A percentile compares a stretch with the other conserved stretches of the same genome.
Evolutionary conservation across 2,113 vertebrate species (phyloP).

Genomic region (Montifringilla adamsi): DNA sequence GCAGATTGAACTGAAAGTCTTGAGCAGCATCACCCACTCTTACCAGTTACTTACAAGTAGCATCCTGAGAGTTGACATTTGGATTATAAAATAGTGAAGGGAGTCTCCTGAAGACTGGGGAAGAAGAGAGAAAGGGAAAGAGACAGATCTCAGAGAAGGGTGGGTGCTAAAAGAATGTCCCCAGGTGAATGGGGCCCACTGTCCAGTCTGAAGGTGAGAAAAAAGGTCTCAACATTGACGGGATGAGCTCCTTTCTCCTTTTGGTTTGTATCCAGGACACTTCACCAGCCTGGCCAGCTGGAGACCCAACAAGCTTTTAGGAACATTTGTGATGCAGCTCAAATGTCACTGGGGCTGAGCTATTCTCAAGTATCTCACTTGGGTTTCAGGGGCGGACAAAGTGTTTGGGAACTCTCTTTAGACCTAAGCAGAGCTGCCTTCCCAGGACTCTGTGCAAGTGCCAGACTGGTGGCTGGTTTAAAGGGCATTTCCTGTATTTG

Average conservation of each 20-base stretch:
- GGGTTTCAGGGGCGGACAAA: not conserved
- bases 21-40: not conserved
- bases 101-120: not conserved
- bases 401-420: not conserved
- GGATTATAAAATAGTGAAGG: not conserved
- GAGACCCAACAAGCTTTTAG: not conserved
- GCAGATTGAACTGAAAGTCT: not conserved
- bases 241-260: not conserved
- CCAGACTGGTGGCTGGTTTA: not conserved
- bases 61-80: not conserved
- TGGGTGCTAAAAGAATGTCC: not conserved
- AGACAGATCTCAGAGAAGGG: not conserved
- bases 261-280: not conserved
- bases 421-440: not conserved
- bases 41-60: not conserved
- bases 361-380: not conserved
- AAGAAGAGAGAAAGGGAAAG: not conserved
- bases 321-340: not conserved
- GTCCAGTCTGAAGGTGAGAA: not conserved
- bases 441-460: not conserved
- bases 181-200: not conserved
- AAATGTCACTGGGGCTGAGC: not conserved
- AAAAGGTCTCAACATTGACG: fast-evolving
- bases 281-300: not conserved
- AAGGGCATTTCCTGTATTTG: not conserved